Percentiles rank a stretch among this genome's conserved stretches.
phyloP scores from a whole-genome alignment of 2,113 vertebrate species.

The Rhynchomys soricoides region DNA sequence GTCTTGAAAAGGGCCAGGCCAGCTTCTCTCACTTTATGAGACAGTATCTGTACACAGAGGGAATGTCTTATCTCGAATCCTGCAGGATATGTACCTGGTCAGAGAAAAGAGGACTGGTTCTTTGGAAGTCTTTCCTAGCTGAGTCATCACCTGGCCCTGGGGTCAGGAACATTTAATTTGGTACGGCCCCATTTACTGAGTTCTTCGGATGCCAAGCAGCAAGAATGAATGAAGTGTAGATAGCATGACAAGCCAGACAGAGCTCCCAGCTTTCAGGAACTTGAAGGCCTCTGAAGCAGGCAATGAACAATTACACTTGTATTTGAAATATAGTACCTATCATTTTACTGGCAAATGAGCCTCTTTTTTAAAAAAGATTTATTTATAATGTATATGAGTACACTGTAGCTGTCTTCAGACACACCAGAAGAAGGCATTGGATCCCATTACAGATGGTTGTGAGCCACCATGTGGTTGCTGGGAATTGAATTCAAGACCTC shows the following conservation, averaged over 20 bases:
- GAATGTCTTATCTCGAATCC: neutral
- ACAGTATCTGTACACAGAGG: slow-evolving; percentile 8
- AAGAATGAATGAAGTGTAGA: slow-evolving; percentile 28
- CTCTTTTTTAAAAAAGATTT: too few species aligned
- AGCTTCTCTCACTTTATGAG: neutral
- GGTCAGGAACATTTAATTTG: neutral
- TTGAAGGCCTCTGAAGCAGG: slow-evolving; percentile 33
- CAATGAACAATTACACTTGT: neutral
- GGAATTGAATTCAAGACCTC: too few species aligned
- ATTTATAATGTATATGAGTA: too few species aligned
- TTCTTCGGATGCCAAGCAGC: neutral
- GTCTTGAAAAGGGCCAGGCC: slow-evolving; percentile 22
- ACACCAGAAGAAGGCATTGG: too few species aligned
- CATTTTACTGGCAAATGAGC: slow-evolving; percentile 49
- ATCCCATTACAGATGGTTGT: too few species aligned
- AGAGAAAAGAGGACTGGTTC: slow-evolving; percentile 2
- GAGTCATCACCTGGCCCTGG: neutral
- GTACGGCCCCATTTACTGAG: neutral
- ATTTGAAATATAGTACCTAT: slow-evolving; percentile 43
- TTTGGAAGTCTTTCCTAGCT: neutral
- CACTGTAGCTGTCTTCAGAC: too few species aligned
- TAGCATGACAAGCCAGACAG: neutral
- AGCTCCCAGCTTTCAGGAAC: neutral
- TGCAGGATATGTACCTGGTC: neutral
- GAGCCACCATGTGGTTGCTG: too few species aligned